These are phyloP conservation scores for Spea multiplicata DNA, from an alignment of 2,113 vertebrate genomes.

Conservation along the genomic window DNA sequence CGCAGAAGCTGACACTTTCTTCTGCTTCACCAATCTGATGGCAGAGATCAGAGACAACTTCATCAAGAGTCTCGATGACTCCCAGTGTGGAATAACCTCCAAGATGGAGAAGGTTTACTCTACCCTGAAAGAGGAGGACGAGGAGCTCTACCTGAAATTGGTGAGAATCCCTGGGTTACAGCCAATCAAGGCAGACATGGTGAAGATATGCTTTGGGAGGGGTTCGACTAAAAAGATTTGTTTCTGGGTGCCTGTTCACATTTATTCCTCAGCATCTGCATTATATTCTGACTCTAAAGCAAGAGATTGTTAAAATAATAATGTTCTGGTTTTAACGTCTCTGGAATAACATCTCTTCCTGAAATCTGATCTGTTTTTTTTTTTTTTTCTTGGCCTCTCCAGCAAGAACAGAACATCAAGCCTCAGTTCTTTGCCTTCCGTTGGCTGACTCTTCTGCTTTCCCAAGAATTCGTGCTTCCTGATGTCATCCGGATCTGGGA, in stretches of 20 bases:
- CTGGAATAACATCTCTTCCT: too few species aligned
- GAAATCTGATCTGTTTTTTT: too few species aligned
- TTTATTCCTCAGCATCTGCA: too few species aligned
- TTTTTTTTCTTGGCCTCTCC: conserved; percentile 33
- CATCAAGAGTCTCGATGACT: conserved; percentile 97
- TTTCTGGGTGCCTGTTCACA: too few species aligned
- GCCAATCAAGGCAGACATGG: neutral
- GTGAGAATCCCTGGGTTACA: conserved; percentile 63
- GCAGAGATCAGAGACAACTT: conserved; percentile 97
- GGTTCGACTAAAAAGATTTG: too few species aligned
- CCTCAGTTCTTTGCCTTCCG: conserved; percentile 98
- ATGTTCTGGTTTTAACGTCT: too few species aligned
- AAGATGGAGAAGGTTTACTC: conserved; percentile 98
- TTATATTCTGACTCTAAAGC: too few species aligned
- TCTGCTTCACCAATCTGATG: conserved; percentile 98
- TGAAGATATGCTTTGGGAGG: too few species aligned
- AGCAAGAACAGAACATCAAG: conserved; percentile 98
- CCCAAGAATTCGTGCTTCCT: conserved; percentile 94
- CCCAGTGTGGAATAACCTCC: conserved; percentile 94
- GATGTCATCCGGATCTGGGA: conserved; percentile 99
- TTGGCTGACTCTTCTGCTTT: conserved; percentile 92
- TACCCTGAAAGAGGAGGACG: conserved; percentile 88
- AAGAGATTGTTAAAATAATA: too few species aligned
- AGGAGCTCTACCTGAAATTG: conserved; percentile 89
- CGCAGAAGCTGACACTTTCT: conserved; percentile 94